Evolutionary conservation across 2,888 invertebrate species (phyloP), one percentile per base, ranked within the genome.

Genomic region (Lasioglossum morio): DNA sequence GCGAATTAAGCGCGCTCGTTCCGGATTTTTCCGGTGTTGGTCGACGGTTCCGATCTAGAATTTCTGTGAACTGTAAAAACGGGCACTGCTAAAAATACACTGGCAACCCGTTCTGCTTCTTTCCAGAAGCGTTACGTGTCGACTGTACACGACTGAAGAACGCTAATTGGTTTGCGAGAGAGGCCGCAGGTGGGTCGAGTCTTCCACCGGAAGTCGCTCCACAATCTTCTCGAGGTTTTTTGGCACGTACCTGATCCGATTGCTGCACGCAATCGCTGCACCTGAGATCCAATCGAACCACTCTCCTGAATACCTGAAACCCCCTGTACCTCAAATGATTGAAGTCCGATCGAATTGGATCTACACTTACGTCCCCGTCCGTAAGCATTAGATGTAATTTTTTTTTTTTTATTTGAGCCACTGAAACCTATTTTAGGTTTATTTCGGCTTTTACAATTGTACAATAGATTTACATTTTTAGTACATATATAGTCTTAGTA

Each of bases 121-220:
- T 57, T 72, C n/a, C 72, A 14, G 40, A 43, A 10, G 43, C 7
- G 48, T n/a, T 37, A 57, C 7, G 5, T 30, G 63, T 63, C 40
- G 27, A 12, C n/a, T 40, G n/a, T 40, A 40, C 70, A 30, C 23
- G 10, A 16, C 8, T 16, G n/a, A 57, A 57, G 57, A 57, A 43
- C 46, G 30, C 34, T 72, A 79, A 73, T 79, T 34, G 37, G 57
- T 57, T 57, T n/a, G 63, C 63, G 12, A n/a, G 57, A 48, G 69
- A 66, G 46, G 27, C n/a, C 16, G 72, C 79, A 72, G 72, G 72
- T 43, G 72, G 60, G 57, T n/a, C 57, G 57, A n/a, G 43, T 46
- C 23, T 46, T 46, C 40, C 12, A n/a, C 30, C 76, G 43, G 76
- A n/a, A 66, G 34, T 66, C 66, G 30, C 46, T 23, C 30, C 19